Base-by-base conservation (phyloP, 2,888 invertebrate species). In the Marronus borbonicus region DNA sequence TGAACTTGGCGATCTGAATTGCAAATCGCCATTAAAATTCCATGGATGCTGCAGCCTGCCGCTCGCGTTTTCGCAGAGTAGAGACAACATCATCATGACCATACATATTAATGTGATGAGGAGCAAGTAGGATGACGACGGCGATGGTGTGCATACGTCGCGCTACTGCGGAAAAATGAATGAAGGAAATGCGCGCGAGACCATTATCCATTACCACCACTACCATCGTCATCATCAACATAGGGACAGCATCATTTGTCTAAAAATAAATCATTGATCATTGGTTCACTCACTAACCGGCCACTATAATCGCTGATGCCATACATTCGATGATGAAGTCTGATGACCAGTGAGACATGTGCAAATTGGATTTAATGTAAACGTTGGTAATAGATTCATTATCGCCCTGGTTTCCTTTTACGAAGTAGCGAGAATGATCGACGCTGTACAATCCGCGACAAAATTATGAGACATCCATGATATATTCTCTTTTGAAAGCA, bases 1-100 rank as follows among this genome's bases (percentile, higher is more conserved):
- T 72, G 72, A 72, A 72, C 72, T 72, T 72, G 72, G 58, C 58
- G 60, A 77, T 86, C 83, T 86, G 84, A 85, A 86, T 84, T 86
- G 85, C 83, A 86, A 86, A 86, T 85, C 78, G 80, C 82, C 84
- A 86, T 83, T 82, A 81, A 86, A 84, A 85, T 86, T 86, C 83
- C 86, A 86, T 86, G 86, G 86, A 86, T 85, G 82, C 66, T 66
- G 66, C 64, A n/a, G 64, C 55, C 7, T 20, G 55, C 55, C 17
- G 55, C 20, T 8, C 39, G 64, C 64, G 64, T 31, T 17, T 44
- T 44, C 44, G 44, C 31, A 52, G 52, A 81, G 81, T 77, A 81
- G 85, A 85, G 85, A 86, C 83, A 84, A 83, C 82, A 85, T 85
- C 85, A 14, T 39, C 64, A 84, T 85, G 85, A 85, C 85, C 85